Base-by-base conservation (phyloP, 2,113 vertebrate species). In the Bolborhynchus lineola region DNA sequence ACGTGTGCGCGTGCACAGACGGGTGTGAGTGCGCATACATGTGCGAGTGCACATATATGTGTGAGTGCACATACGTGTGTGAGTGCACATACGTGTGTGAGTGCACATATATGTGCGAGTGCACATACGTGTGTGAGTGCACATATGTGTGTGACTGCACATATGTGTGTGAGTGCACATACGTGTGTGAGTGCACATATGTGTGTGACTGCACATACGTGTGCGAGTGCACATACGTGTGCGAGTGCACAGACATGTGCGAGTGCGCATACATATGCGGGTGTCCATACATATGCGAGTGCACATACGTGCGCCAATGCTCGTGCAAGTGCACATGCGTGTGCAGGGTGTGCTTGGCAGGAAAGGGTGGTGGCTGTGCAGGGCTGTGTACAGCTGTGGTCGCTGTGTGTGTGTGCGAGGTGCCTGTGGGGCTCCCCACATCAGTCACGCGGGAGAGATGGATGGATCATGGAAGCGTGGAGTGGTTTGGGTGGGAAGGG, bases 31-130 rank as follows among this genome's bases (percentile, higher is more conserved):
- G n/a, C n/a, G n/a, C n/a, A n/a, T n/a, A n/a, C n/a, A n/a, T n/a
- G n/a, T n/a, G n/a, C n/a, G n/a, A n/a, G n/a, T n/a, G n/a, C n/a
- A n/a, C n/a, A n/a, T n/a, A n/a, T n/a, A n/a, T n/a, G n/a, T n/a
- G n/a, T n/a, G n/a, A n/a, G 55, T 21, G 55, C 31, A 23, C 62
- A 49, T 31, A 19, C 7, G 10, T 39, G 18, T 37, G 25, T 2
- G 17, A 10, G 44, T 14, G 24, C 11, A 2, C 31, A 3, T 10
- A 8, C 4, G 4, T 49, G 37, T 39, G 28, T 0, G 4, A 42
- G 10, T 5, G n/a, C 2, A 1, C 3, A 33, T 6, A 7, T 19
- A 0, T 14, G 49, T 26, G 21, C 1, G 3, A 44, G 4, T 3
- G 50, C 14, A 3, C 49, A 50, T 15, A 3, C 39, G 39, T 13